A percentile compares a stretch with the other conserved stretches of the same genome.
phyloP scores from a whole-genome alignment of 2,888 invertebrate genomes.

The Cantharis rustica region DNA sequence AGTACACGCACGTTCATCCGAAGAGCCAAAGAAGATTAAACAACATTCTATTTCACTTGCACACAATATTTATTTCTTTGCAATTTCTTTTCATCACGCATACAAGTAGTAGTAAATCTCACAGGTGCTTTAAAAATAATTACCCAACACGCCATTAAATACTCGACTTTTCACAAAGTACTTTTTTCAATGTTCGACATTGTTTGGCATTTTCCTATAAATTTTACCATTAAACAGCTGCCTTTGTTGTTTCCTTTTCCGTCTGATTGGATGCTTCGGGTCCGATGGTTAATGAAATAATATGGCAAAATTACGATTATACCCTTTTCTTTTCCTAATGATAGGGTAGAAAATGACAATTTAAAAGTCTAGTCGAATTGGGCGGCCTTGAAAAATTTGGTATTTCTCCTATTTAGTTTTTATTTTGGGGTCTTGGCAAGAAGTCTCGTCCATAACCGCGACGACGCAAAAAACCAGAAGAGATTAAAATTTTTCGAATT shows the following conservation, averaged over 20 bases:
- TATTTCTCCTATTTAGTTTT: not conserved
- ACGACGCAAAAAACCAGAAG: not conserved
- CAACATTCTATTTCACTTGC: constrained; percentile 20
- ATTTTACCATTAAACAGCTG: not conserved
- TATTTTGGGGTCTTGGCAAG: not conserved
- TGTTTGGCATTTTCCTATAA: not conserved
- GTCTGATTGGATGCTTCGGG: not conserved
- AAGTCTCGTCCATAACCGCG: not conserved
- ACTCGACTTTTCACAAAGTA: not conserved
- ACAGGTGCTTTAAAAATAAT: constrained; percentile 26
- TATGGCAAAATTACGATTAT: not conserved
- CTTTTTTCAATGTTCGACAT: not conserved
- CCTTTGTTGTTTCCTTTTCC: not conserved
- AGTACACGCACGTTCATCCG: constrained; percentile 29
- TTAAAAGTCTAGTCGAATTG: not conserved
- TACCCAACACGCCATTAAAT: constrained; percentile 8
- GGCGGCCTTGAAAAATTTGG: not conserved
- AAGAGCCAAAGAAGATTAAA: constrained; percentile 23
- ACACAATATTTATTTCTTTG: constrained; percentile 25
- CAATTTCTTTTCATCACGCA: not conserved
- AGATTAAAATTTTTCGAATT: not conserved
- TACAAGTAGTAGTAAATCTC: constrained; percentile 19
- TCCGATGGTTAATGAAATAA: not conserved
- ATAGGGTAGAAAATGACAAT: not conserved
- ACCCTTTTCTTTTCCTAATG: not conserved